Evolutionary conservation across 2,888 invertebrate species (phyloP), one percentile per base, ranked within the genome.

Genomic region (Timema cristinae): DNA sequence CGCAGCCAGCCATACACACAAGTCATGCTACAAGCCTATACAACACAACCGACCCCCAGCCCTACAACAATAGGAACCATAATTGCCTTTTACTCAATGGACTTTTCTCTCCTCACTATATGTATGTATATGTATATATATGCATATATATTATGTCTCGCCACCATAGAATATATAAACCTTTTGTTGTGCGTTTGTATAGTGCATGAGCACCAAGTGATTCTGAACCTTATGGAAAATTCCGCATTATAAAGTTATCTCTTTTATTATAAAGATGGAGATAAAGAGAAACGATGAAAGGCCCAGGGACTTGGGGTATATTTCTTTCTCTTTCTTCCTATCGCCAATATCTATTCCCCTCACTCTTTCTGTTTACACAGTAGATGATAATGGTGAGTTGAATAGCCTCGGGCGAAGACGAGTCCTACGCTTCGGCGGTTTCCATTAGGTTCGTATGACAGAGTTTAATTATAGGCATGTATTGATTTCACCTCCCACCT

Each of bases 31-130:
- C 63, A 63, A 63, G 63, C 63, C 63, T 32, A 32, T 32, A 63
- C 63, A 63, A 63, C 63, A 63, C 72, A 15, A 66, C 54, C 54
- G 56, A 48, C 48, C 56, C 56, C 47, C 68, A 51, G 48, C 32
- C 71, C 47, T 73, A 74, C 72, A 72, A 74, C 72, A 74, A 74
- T 74, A 71, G 74, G 50, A 52, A 54, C 72, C 74, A 73, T 74
- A 73, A 74, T 73, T 74, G 74, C 72, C 74, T 74, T 74, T 74
- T 73, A 72, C 72, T 74, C 74, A 72, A 74, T 74, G 72, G 72
- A 74, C 74, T 74, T 72, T 71, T 74, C 72, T 68, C 59, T 59
- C 13, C 15, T n/a, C 8, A 11, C 8, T 9, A 11, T 32, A 32
- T 32, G 59, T 32, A 63, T 63, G 11, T 63, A 32, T 63, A 63